phyloP scores from a whole-genome alignment of 2,113 vertebrate species.

The Hippolais icterina region DNA sequence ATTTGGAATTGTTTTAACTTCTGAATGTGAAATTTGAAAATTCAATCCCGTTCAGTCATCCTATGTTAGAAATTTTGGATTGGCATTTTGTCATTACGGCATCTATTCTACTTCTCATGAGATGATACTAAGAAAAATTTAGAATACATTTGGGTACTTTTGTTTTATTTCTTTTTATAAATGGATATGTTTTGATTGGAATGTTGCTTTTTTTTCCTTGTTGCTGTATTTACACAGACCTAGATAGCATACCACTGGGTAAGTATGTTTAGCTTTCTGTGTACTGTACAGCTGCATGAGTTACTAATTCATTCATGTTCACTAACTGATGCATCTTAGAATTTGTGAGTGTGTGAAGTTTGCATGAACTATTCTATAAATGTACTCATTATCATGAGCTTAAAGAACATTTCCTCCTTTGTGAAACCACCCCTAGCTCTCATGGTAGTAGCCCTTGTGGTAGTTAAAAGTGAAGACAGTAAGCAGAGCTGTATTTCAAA shows the following conservation, averaged over 20 bases:
- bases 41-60: not conserved
- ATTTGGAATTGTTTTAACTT: not conserved
- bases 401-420: constrained; percentile 8
- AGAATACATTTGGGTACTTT: constrained; percentile 41
- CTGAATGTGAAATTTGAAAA: not conserved
- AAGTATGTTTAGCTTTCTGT: constrained; percentile 85
- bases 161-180: constrained; percentile 71
- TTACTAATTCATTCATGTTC: constrained; percentile 80
- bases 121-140: constrained; percentile 34
- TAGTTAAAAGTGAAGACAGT: constrained; percentile 29
- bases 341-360: constrained; percentile 54
- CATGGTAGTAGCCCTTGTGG: not conserved
- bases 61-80: not conserved
- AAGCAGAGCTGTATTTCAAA: constrained; percentile 34
- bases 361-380: constrained; percentile 74
- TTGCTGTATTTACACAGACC: constrained; percentile 91
- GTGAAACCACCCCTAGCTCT: constrained; percentile 18
- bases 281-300: constrained; percentile 78
- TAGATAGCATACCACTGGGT: constrained; percentile 93
- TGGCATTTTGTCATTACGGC: constrained; percentile 58
- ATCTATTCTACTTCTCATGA: constrained; percentile 74
- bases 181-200: constrained; percentile 88
- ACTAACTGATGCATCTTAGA: constrained; percentile 78
- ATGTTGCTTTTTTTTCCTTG: constrained; percentile 88
- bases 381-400: constrained; percentile 38